Evolutionary conservation across 1,140 invertebrate genomes (phyloP).

Genomic region (Aphelenchoides besseyi): DNA sequence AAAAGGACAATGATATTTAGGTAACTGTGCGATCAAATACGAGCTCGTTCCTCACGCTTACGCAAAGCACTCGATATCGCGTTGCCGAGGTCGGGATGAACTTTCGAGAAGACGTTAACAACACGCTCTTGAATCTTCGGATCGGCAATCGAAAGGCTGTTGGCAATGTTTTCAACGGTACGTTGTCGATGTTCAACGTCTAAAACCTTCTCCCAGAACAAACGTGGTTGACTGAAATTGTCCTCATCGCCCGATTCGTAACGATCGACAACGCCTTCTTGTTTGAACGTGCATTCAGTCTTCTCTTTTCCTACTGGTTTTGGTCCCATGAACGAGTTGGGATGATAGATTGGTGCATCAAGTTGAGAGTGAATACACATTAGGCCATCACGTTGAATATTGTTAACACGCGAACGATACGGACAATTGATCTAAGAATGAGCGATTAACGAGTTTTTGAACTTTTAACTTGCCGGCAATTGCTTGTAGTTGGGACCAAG

Average conservation of each 20-base stretch:
- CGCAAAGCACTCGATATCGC: background rate
- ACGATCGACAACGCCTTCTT: constrained; percentile 67
- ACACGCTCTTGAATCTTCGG: constrained; percentile 74
- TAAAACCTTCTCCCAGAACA: constrained; percentile 77
- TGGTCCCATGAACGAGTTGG: constrained; percentile 87
- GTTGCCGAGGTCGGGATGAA: constrained; percentile 64
- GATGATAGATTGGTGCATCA: constrained; percentile 87
- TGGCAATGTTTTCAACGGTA: constrained; percentile 77
- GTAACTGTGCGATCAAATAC: no score
- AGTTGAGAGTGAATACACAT: constrained; percentile 62
- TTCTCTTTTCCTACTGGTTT: constrained; percentile 62
- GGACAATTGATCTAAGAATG: constrained; percentile 78
- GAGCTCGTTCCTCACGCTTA: background rate
- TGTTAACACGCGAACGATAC: constrained; percentile 68
- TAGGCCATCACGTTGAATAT: constrained; percentile 84
- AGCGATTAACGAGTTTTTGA: background rate
- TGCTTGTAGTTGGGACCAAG: constrained; percentile 87
- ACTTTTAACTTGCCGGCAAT: constrained; percentile 69
- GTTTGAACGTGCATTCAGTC: constrained; percentile 52
- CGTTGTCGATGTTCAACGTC: constrained; percentile 72
- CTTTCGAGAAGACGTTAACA: constrained; percentile 65
- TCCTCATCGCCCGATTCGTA: constrained; percentile 72
- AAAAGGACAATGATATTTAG: no score
- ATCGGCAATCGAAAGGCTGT: constrained; percentile 73
- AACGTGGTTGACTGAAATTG: constrained; percentile 76